Evolutionary conservation across 2,797 vertebrate genomes (phyloP), one percentile per base, ranked within the genome.

Genomic region (Typhlichthys eigenmanni): DNA sequence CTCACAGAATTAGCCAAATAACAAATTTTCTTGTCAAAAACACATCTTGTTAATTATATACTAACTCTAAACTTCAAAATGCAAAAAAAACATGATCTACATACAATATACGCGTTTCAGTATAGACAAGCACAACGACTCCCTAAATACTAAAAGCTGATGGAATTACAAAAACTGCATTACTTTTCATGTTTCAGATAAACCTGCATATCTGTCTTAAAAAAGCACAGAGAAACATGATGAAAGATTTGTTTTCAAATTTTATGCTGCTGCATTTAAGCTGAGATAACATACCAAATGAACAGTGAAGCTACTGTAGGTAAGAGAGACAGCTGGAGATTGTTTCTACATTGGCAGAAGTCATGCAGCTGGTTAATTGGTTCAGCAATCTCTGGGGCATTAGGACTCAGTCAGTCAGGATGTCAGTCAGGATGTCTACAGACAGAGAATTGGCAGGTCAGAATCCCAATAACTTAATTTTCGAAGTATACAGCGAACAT

Each of bases 311-410:
- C 24, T 24, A 24, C 24, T 24, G 60, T 74, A 76, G 74, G 72
- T 69, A 70, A 80, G 68, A 58, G 74, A 71, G 47, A 65, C 58
- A 78, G 73, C 85, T 24, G 24, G 24, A 24, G 24, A 24, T 3
- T 0, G 24, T 3, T 19, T 84, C 55, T 3, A 19, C 43, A 58
- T 74, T 71, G 83, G 80, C 81, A 83, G 73, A 75, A 87, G 82
- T 80, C 76, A 83, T 58, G 72, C 68, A 71, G 74, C 75, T 78
- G 74, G 76, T 84, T 90, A 88, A 92, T 90, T 87, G 84, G 74
- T 76, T 84, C 59, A 74, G 71, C 68, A 32, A 75, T 84, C 86
- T 88, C 79, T 53, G 70, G 72, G 80, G 80, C 62, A 77, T 67
- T 43, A 13, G 64, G 24, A 24, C 24, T 24, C 24, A 24, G 24